Percentiles rank a stretch among this genome's conserved stretches.
phyloP scores from a whole-genome alignment of 2,797 vertebrate species.

The Sebastes melanostomus region DNA sequence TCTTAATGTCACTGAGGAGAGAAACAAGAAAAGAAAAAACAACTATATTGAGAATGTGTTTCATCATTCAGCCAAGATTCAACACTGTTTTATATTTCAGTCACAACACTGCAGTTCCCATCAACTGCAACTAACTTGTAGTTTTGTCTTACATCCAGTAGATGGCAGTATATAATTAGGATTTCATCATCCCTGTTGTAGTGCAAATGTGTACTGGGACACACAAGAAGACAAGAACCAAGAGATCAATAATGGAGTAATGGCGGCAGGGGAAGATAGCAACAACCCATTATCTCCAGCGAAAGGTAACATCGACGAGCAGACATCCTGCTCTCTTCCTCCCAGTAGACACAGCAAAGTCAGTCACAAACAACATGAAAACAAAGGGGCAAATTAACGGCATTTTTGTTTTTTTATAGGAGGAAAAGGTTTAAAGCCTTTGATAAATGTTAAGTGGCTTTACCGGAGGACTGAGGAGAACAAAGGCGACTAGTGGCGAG shows the following conservation, averaged over 20 bases:
- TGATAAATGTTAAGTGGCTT: slow-evolving; percentile 35
- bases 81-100: not conserved
- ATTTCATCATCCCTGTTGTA: slow-evolving; percentile 7
- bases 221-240: slow-evolving; percentile 68
- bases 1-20: slow-evolving; percentile 86
- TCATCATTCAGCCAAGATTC: not conserved
- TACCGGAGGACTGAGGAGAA: slow-evolving; percentile 50
- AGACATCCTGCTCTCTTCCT: not conserved
- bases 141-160: slow-evolving; percentile 57
- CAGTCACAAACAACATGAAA: slow-evolving; percentile 12
- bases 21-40: not conserved
- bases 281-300: slow-evolving; percentile 49
- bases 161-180: slow-evolving; percentile 58
- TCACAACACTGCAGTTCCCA: not conserved
- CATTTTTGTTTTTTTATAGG: not conserved
- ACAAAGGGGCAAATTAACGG: slow-evolving; percentile 8
- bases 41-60: not conserved
- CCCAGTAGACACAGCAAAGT: not conserved
- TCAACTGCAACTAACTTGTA: slow-evolving; percentile 5
- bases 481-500: slow-evolving; percentile 51
- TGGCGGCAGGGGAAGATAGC: slow-evolving; percentile 69
- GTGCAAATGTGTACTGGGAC: slow-evolving; percentile 55
- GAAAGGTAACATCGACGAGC: slow-evolving; percentile 23
- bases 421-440: slow-evolving; percentile 13
- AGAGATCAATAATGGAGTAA: slow-evolving; percentile 80